Evolutionary conservation across 1,140 invertebrate species (phyloP), one percentile per base, ranked within the genome.

Genomic region (Tetramorium parvispinum): DNA sequence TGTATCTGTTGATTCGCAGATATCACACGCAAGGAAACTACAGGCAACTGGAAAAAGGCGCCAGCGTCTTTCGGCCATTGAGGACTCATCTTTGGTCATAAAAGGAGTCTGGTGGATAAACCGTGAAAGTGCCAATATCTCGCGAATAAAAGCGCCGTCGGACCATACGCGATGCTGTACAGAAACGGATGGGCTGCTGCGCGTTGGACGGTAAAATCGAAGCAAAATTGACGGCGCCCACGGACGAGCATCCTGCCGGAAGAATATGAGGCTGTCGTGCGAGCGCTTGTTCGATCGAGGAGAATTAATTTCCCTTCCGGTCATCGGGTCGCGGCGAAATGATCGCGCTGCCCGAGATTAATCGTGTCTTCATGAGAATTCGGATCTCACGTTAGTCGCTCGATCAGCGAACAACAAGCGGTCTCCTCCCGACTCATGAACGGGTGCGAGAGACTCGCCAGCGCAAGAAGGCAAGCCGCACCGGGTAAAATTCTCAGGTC

Each of bases 151-250:
- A 85, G 51, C 53, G 76, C 70, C 63, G 59, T 37, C 46, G 57
- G 6, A 32, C 53, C 7, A 73, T 71, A 79, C 27, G 63, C 53
- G 57, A 43, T 59, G 85, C 7, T 37, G 37, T 55, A 86, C 53
- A 46, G 55, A 86, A 61, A 43, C 40, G 83, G 87, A 75, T 70
- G 53, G 57, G 40, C 46, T 70, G 65, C 53, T 53, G 46, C 32
- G 63, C 71, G 51, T 53, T n/a, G 40, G 32, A 71, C 78, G 77
- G 87, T 87, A 90, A 90, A 90, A 89, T 90, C 78, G 76, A 87
- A 82, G 49, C 59, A 57, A 85, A 79, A 53, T 89, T 91, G 86
- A 91, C 87, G 86, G 82, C 32, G 83, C 76, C 78, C 79, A 77
- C 65, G 87, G 73, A 88, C 63, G 76, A 83, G 77, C 55, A 11